Evolutionary conservation across 1,140 invertebrate species (phyloP).

Genomic region (Idris sp.): DNA sequence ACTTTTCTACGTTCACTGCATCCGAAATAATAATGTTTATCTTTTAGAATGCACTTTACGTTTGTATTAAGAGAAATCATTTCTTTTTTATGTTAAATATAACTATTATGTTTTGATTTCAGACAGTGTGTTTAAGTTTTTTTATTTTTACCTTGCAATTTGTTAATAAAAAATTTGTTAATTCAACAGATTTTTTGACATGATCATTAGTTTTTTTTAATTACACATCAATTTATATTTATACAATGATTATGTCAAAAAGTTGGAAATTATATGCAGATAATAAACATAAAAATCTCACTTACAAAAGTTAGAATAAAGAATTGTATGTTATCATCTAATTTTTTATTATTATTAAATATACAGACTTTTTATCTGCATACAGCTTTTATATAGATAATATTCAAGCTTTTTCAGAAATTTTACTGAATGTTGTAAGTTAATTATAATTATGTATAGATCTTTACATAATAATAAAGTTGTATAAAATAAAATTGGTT

Average conservation of each 20-base stretch:
- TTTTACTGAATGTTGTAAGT: conserved; percentile 31
- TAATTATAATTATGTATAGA: conserved; percentile 37
- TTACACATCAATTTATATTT: too few species aligned
- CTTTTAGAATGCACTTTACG: conserved; percentile 68
- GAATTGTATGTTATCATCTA: too few species aligned
- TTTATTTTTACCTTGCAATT: conserved; percentile 20
- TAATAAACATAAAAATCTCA: too few species aligned
- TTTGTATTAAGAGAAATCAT: conserved; percentile 66
- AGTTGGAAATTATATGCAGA: too few species aligned
- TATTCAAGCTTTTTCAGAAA: conserved; percentile 22
- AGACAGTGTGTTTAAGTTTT: too few species aligned
- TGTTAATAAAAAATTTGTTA: conserved; percentile 9
- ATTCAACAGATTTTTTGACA: neutral
- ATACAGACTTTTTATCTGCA: neutral
- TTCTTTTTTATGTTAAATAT: conserved; percentile 64
- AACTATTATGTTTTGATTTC: conserved; percentile 62
- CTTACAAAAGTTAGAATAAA: too few species aligned
- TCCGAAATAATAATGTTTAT: conserved; percentile 63
- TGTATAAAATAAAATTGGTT: too few species aligned
- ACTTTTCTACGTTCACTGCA: conserved; percentile 63
- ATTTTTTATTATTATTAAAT: too few species aligned
- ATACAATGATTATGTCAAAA: too few species aligned
- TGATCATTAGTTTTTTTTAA: neutral
- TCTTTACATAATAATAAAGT: conserved; percentile 24
- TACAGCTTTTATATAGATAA: conserved; percentile 8